These are phyloP conservation scores for Otis tarda DNA, from an alignment of 2,113 vertebrate genomes.

Conservation along the genomic window DNA sequence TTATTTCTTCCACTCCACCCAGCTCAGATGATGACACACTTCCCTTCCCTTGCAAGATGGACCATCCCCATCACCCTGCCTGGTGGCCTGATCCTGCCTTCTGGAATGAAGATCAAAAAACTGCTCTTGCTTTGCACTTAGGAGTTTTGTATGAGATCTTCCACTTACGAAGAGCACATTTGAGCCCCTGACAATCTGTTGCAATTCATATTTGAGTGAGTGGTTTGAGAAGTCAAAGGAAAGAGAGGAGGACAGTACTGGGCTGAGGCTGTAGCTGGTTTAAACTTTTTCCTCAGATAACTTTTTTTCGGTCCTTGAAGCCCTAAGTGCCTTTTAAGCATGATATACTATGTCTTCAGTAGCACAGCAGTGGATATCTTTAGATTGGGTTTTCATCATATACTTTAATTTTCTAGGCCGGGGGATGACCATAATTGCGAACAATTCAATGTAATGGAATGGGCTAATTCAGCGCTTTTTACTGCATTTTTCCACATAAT, in stretches of 20 bases:
- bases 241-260: background rate
- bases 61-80: background rate
- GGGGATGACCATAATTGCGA: slow-evolving; percentile 69
- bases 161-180: fast-evolving
- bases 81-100: background rate
- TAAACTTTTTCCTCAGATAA: background rate
- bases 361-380: slow-evolving; percentile 44
- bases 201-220: background rate
- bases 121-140: background rate
- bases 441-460: slow-evolving; percentile 64
- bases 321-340: slow-evolving; percentile 48
- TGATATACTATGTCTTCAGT: slow-evolving; percentile 5
- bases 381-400: slow-evolving; percentile 70
- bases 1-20: background rate
- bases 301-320: slow-evolving; percentile 3
- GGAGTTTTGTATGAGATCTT: background rate
- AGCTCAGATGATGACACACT: background rate
- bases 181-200: background rate
- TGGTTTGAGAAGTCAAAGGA: background rate
- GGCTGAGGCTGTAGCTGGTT: background rate
- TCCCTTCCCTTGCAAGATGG: background rate
- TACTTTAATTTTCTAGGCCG: slow-evolving; percentile 67
- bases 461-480: slow-evolving; percentile 67
- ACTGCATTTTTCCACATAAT: slow-evolving; percentile 65
- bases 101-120: background rate